Evolutionary conservation across 64 coral and sea anemone genomes (phyloP).

Genomic region (Stichodactyla helianthus): DNA sequence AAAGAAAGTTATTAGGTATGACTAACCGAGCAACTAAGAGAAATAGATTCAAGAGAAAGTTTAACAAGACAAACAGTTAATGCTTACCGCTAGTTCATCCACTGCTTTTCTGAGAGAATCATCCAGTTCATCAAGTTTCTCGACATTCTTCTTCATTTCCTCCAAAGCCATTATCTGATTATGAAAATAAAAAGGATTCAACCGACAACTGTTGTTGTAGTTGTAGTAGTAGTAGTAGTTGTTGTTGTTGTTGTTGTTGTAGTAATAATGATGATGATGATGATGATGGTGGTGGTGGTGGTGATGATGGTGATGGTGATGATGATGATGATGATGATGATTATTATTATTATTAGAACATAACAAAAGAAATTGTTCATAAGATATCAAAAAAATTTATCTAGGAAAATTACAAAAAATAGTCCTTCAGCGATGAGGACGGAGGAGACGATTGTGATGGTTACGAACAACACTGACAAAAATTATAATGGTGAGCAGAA

Average conservation of each 20-base stretch:
- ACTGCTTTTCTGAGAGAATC: conserved; percentile 57
- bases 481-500: too few species aligned
- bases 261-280: too few species aligned
- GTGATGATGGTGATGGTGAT: background rate
- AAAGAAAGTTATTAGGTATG: background rate
- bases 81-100: conserved; percentile 77
- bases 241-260: too few species aligned
- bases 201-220: background rate
- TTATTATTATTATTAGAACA: background rate
- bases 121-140: conserved; percentile 95
- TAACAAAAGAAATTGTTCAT: too few species aligned
- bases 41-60: too few species aligned
- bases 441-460: too few species aligned
- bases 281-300: background rate
- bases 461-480: too few species aligned
- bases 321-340: background rate
- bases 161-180: conserved; percentile 95
- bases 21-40: too few species aligned
- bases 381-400: too few species aligned
- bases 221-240: too few species aligned
- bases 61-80: background rate
- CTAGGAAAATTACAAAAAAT: too few species aligned
- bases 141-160: conserved; percentile 98
- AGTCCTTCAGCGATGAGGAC: too few species aligned
- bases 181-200: background rate